phyloP scores from a whole-genome alignment of 2,888 invertebrate species.

The Metallyticus violacea region DNA sequence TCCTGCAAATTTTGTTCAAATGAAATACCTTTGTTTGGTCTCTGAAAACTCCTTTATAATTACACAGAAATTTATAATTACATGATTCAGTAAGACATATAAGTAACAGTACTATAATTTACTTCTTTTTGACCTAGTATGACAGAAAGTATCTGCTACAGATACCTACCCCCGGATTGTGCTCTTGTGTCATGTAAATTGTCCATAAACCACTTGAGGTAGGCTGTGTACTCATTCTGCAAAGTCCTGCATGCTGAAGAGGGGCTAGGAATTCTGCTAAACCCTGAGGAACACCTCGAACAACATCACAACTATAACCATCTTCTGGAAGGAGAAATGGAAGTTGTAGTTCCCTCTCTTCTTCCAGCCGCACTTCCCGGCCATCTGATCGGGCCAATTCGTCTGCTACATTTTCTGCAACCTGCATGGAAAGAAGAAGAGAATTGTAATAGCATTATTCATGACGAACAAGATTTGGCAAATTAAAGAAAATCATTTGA shows the following conservation, averaged over 20 bases:
- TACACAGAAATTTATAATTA: too few species aligned
- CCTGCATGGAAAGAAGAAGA: slow-evolving; percentile 48
- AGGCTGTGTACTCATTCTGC: slow-evolving; percentile 86
- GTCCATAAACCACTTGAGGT: slow-evolving; percentile 93
- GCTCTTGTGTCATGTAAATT: slow-evolving; percentile 78
- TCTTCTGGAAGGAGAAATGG: slow-evolving; percentile 94
- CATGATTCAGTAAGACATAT: too few species aligned
- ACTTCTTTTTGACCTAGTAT: too few species aligned
- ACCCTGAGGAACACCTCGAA: slow-evolving; percentile 84
- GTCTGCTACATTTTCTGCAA: slow-evolving; percentile 87
- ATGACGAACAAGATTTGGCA: too few species aligned
- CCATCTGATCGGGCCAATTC: slow-evolving; percentile 89
- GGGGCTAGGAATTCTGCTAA: slow-evolving; percentile 84
- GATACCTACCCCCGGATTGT: slow-evolving; percentile 47
- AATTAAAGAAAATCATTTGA: too few species aligned
- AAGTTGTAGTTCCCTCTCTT: slow-evolving; percentile 85
- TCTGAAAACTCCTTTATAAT: too few species aligned
- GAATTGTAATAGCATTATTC: too few species aligned
- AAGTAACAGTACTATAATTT: too few species aligned
- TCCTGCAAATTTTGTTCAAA: too few species aligned
- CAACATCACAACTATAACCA: slow-evolving; percentile 96
- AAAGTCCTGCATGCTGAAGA: slow-evolving; percentile 79
- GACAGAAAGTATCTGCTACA: too few species aligned
- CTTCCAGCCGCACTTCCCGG: slow-evolving; percentile 84
- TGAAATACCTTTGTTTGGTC: too few species aligned